Evolutionary conservation across 2,113 vertebrate species (phyloP), one percentile per base, ranked within the genome.

Genomic region (Oreochromis tanganicae): DNA sequence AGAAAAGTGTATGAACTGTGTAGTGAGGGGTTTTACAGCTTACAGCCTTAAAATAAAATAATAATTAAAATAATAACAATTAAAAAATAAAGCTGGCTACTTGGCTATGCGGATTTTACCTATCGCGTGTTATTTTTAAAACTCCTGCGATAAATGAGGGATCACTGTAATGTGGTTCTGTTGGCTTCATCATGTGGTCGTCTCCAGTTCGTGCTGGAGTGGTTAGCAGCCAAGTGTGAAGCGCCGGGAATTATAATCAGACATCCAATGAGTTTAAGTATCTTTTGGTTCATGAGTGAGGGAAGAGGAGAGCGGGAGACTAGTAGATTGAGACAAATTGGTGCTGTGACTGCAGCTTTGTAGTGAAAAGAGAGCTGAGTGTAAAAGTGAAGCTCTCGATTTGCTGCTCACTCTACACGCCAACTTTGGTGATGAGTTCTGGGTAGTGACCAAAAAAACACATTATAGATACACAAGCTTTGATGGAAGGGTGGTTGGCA

Each of bases 341-440:
- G 56, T 59, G 4, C 14, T 59, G 27, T 32, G 27, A 59, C 2
- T 59, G 27, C 27, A 59, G 56, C 56, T 32, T 59, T 59, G 56
- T 59, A 57, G 13, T 57, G 56, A 29, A 57, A 57, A 57, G 24
- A 57, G 56, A 29, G 56, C 24, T 57, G 27, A 59, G 4, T 56
- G 21, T 27, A 56, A 13, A 56, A 56, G 54, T 24, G 54, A 56
- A 24, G 54, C 0, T 24, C n/a, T 56, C 1, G 1, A 56, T 56
- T 56, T 56, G 54, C 54, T 56, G 0, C 11, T 56, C 1, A 56
- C 0, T 0, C 54, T 56, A 56, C 54, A 24, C 0, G 21, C 54
- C 54, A 7, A 11, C 54, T 7, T 13, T 56, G 54, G 11, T 56
- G 0, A 55, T 12, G 54, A 56, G n/a, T 7, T 13, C 10, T 56